Percentiles rank a stretch among this genome's conserved stretches.
Conservation (phyloP, 2,888 invertebrate genomes). For the Vesta saturnalis region DNA sequence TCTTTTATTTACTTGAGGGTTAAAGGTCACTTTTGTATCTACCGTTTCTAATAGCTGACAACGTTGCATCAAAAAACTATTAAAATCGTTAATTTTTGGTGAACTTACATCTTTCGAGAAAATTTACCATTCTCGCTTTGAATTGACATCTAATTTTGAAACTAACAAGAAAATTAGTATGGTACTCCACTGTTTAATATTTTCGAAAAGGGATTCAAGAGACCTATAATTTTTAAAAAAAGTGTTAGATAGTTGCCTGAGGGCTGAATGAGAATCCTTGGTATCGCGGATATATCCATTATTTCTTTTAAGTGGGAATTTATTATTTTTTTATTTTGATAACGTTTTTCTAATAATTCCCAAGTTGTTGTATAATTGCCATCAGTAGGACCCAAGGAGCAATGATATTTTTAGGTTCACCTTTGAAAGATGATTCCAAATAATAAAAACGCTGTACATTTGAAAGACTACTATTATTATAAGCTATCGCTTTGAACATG, state of each 20-base stretch:
- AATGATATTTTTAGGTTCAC: neutral
- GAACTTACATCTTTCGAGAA: neutral
- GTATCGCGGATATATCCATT: neutral
- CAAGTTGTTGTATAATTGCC: neutral
- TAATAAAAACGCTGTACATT: neutral
- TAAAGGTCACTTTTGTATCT: neutral
- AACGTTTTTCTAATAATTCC: no score
- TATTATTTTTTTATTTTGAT: no score
- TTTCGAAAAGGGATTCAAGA: neutral
- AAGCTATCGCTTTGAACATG: neutral
- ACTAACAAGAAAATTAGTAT: neutral
- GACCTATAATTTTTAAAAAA: neutral
- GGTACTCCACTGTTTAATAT: neutral
- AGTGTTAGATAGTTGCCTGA: neutral
- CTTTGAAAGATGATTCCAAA: neutral
- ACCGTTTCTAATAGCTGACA: conserved; percentile 6
- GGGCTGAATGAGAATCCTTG: neutral
- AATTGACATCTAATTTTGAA: neutral
- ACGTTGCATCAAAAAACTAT: neutral
- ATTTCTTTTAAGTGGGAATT: no score
- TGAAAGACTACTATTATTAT: neutral
- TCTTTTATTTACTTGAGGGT: neutral
- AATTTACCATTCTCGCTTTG: neutral
- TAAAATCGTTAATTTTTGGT: neutral
- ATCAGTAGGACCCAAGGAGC: neutral